These are phyloP conservation scores for Sebastes nivosus DNA, from an alignment of 2,797 vertebrate species.

Conservation along the genomic window DNA sequence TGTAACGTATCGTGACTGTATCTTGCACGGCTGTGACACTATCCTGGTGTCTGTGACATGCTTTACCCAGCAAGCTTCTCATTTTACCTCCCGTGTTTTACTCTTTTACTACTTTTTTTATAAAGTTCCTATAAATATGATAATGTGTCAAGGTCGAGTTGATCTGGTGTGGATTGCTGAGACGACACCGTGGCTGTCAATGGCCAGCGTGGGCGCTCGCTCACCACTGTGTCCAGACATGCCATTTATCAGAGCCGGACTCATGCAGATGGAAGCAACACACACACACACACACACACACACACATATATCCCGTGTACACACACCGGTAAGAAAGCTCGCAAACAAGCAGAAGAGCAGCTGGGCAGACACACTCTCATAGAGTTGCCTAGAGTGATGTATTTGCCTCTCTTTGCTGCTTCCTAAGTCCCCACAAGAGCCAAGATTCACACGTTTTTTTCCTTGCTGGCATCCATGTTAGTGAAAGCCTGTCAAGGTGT, in stretches of 20 bases:
- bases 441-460: neutral
- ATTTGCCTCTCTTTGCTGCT: neutral
- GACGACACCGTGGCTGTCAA: neutral
- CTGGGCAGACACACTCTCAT: slow-evolving; percentile 6
- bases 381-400: neutral
- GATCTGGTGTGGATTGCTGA: neutral
- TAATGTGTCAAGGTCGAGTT: slow-evolving; percentile 6
- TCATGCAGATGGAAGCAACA: slow-evolving; percentile 4
- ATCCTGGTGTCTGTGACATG: neutral
- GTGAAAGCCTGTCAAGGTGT: slow-evolving; percentile 58
- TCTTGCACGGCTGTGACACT: neutral
- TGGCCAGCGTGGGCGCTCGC: neutral
- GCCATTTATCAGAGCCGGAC: slow-evolving; percentile 26
- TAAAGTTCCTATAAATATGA: slow-evolving; percentile 4
- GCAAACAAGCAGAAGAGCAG: neutral
- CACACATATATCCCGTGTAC: neutral
- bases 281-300: neutral
- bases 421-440: slow-evolving; percentile 4
- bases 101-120: neutral
- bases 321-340: neutral
- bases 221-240: neutral
- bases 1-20: rapidly evolving
- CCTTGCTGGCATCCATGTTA: slow-evolving; percentile 13
- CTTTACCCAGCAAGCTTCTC: neutral
- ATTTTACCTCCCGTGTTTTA: neutral